These are phyloP conservation scores for Cerastis rubricosa DNA, from an alignment of 2,888 invertebrate genomes.

Conservation along the genomic window DNA sequence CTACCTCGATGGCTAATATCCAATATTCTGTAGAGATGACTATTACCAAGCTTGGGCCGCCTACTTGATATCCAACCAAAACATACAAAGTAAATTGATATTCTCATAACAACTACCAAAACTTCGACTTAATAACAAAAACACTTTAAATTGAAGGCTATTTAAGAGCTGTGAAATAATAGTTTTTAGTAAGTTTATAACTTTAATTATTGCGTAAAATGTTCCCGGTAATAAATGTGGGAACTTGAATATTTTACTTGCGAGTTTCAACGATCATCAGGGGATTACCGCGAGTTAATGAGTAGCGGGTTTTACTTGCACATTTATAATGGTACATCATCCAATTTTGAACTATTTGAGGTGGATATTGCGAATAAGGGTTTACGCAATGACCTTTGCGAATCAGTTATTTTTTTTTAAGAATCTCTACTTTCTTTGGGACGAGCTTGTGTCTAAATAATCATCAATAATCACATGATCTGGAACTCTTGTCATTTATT, in stretches of 20 bases:
- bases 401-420: neutral
- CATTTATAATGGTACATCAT: conserved; percentile 35
- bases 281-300: conserved; percentile 47
- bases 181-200: conserved; percentile 37
- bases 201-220: conserved; percentile 52
- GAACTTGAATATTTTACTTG: conserved; percentile 56
- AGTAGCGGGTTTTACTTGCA: conserved; percentile 32
- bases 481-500: neutral
- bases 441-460: neutral
- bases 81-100: neutral
- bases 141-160: neutral
- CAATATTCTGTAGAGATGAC: neutral
- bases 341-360: conserved; percentile 21
- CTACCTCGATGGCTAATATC: neutral
- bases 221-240: conserved; percentile 37
- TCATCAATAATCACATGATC: neutral
- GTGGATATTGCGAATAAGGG: neutral
- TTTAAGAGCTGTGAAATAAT: conserved; percentile 32
- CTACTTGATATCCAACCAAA: neutral
- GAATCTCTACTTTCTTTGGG: neutral
- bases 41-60: neutral
- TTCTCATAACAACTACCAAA: neutral
- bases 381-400: neutral
- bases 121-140: neutral
- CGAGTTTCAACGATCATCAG: conserved; percentile 42